These are phyloP conservation scores for Margarornis squamiger DNA, from an alignment of 2,797 vertebrate genomes.

Conservation along the genomic window DNA sequence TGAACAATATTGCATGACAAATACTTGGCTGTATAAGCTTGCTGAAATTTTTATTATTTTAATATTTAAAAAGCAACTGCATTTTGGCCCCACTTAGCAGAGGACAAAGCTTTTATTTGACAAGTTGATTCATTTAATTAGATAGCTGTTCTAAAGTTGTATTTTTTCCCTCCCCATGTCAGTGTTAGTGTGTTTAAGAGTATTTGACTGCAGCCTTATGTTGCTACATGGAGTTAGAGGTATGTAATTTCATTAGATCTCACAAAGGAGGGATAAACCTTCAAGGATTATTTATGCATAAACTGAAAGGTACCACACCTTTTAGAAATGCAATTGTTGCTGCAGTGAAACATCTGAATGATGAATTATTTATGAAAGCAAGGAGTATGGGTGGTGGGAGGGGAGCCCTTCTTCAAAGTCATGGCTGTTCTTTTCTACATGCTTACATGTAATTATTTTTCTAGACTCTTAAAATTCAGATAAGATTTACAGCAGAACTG, in stretches of 20 bases:
- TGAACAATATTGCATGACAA: background rate
- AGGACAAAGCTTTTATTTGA: background rate
- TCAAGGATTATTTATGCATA: background rate
- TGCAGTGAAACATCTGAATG: background rate
- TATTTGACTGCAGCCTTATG: background rate
- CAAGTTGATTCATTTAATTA: background rate
- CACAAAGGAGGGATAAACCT: background rate
- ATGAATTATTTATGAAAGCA: background rate
- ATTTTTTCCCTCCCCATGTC: no score
- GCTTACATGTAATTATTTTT: background rate
- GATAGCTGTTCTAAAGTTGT: background rate
- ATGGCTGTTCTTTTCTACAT: background rate
- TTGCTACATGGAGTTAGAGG: background rate
- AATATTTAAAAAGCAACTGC: background rate
- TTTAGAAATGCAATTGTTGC: background rate
- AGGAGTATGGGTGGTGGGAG: background rate
- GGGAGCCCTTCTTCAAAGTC: background rate
- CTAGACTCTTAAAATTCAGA: background rate
- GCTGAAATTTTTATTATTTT: background rate
- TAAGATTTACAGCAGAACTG: background rate
- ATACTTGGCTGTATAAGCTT: background rate
- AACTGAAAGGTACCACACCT: background rate
- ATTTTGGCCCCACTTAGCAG: background rate
- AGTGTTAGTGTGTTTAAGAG: background rate
- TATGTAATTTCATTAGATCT: background rate